Percentiles rank a stretch among this genome's conserved stretches.
phyloP scores from a whole-genome alignment of 2,113 vertebrate genomes.

The Rhabdornis inornatus region DNA sequence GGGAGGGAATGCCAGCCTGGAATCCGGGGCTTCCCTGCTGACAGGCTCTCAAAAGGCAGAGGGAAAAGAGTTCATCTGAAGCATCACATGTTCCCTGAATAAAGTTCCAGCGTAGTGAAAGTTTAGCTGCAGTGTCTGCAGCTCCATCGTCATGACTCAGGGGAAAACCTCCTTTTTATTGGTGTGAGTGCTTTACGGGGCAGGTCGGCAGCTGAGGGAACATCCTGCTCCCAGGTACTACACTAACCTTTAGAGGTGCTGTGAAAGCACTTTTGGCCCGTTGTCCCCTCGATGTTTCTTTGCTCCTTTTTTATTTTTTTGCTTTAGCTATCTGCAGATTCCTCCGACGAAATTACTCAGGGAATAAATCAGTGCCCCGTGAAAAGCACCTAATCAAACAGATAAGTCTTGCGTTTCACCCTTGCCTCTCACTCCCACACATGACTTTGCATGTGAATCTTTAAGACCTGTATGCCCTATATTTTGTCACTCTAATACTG shows the following conservation, averaged over 20 bases:
- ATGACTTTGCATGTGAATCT: conserved; percentile 58
- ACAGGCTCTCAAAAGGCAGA: neutral
- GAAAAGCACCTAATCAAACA: conserved; percentile 25
- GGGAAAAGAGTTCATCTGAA: neutral
- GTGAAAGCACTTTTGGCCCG: neutral
- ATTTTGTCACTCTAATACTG: conserved; percentile 52
- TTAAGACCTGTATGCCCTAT: conserved; percentile 54
- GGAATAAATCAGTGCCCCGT: conserved; percentile 29
- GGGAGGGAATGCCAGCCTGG: neutral
- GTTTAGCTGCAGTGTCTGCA: neutral
- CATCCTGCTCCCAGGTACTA: neutral
- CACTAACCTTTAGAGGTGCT: neutral
- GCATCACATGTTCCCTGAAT: neutral
- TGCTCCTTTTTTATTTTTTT: neutral
- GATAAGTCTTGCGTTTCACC: conserved; percentile 20
- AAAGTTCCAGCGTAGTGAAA: neutral
- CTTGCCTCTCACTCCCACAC: conserved; percentile 43
- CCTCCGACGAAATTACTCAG: neutral
- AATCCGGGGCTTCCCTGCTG: neutral
- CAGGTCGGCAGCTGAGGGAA: conserved; percentile 1
- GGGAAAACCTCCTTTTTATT: conserved; percentile 19
- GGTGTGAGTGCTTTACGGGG: neutral
- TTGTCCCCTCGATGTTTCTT: neutral
- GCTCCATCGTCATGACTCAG: conserved; percentile 3
- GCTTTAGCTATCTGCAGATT: neutral